A percentile compares a stretch with the other conserved stretches of the same genome.
These are phyloP conservation scores for Selene dorsalis DNA, from an alignment of 2,797 vertebrate genomes.

Conservation along the genomic window DNA sequence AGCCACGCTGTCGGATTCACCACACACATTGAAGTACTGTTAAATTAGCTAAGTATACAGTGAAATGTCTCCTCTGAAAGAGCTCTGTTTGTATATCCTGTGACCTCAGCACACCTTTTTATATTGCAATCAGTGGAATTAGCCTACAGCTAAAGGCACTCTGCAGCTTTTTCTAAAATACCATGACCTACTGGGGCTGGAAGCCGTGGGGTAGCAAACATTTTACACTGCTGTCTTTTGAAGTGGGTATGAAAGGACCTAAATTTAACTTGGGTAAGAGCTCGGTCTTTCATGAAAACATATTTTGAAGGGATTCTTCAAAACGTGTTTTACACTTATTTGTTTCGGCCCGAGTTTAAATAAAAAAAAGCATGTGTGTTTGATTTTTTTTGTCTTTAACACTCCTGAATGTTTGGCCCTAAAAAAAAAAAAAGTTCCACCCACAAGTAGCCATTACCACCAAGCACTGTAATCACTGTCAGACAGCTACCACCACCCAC, in stretches of 20 bases:
- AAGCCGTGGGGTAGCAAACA: constrained; percentile 43
- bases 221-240: constrained; percentile 51
- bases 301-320: constrained; percentile 10
- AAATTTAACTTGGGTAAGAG: constrained; percentile 47
- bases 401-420: constrained; percentile 51
- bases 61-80: constrained; percentile 13
- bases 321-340: constrained; percentile 49
- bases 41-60: constrained; percentile 46
- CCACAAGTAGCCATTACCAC: constrained; percentile 47
- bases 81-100: constrained; percentile 34
- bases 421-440: constrained; percentile 74
- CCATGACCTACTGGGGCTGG: constrained; percentile 33
- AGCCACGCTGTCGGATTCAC: constrained; percentile 42
- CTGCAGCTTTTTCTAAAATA: constrained; percentile 27
- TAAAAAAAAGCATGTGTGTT: constrained; percentile 30
- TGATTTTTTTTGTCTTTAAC: constrained; percentile 42
- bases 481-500: constrained; percentile 48
- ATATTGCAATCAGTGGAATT: constrained; percentile 49
- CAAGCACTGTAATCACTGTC: constrained; percentile 51
- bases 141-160: constrained; percentile 40
- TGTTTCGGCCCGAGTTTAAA: constrained; percentile 53
- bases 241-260: constrained; percentile 47
- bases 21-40: constrained; percentile 47
- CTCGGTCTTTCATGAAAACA: constrained; percentile 54
- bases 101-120: constrained; percentile 46